Percentiles rank a stretch among this genome's conserved stretches.
Evolutionary conservation across 2,113 vertebrate species (phyloP).

Genomic region (Nannospalax galili): DNA sequence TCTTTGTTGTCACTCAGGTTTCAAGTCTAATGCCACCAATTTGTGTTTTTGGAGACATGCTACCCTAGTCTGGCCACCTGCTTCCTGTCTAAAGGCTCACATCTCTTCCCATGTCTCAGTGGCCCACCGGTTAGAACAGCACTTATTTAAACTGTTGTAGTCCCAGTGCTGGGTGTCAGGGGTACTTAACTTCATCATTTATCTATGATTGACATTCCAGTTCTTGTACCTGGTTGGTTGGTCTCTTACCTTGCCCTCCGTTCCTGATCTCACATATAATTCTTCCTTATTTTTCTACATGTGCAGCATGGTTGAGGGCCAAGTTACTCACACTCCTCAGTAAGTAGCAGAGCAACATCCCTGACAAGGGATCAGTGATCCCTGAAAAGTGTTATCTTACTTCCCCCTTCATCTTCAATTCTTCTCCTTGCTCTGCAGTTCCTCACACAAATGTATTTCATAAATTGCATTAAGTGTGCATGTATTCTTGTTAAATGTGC

Average conservation of each 20-base stretch:
- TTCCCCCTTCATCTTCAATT: neutral
- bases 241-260: neutral
- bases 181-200: neutral
- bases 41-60: neutral
- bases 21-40: neutral
- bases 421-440: neutral
- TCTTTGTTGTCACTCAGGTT: neutral
- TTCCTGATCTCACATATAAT: neutral
- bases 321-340: neutral
- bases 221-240: neutral
- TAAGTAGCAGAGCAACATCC: neutral
- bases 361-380: neutral
- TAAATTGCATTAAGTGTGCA: conserved; percentile 24
- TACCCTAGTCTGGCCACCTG: neutral
- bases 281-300: conserved; percentile 29
- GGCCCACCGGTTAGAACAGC: neutral
- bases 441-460: neutral
- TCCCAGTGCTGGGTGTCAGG: neutral
- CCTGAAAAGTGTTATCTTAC: neutral
- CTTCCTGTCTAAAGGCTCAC: neutral
- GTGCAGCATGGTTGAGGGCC: neutral
- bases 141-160: neutral
- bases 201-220: neutral
- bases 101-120: neutral
- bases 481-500: neutral